Evolutionary conservation across 2,113 vertebrate genomes (phyloP).

Genomic region (Echinops telfairi): DNA sequence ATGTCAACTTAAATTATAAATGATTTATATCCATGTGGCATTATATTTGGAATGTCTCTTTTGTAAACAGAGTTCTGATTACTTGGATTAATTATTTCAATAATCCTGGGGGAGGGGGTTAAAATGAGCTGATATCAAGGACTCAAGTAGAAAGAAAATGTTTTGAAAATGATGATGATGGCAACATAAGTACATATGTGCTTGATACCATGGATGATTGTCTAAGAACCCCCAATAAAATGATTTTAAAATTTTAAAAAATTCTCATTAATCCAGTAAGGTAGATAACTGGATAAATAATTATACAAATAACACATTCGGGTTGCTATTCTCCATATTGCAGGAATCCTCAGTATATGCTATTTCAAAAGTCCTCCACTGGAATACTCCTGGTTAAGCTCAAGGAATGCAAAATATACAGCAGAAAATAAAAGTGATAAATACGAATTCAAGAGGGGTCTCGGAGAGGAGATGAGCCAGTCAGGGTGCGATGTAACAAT

Average conservation of each 20-base stretch:
- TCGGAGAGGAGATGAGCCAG: too few species aligned
- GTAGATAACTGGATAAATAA: not conserved
- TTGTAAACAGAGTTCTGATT: not conserved
- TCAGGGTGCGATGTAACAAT: too few species aligned
- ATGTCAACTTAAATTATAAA: too few species aligned
- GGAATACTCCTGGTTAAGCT: constrained; percentile 18
- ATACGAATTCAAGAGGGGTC: constrained; percentile 33
- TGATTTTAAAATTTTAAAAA: too few species aligned
- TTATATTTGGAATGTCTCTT: constrained; percentile 36
- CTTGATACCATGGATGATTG: too few species aligned
- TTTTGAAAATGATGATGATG: too few species aligned
- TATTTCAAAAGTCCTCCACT: constrained; percentile 50
- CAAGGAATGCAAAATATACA: constrained; percentile 56
- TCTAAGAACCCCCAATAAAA: too few species aligned
- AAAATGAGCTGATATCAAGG: too few species aligned
- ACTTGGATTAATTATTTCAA: constrained; percentile 12
- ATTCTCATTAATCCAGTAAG: constrained; percentile 20
- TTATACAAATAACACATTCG: not conserved
- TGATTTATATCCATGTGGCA: not conserved
- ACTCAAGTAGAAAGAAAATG: too few species aligned
- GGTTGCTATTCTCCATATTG: not conserved
- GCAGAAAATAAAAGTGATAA: constrained; percentile 35
- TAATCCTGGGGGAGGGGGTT: too few species aligned
- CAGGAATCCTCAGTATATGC: constrained; percentile 31
- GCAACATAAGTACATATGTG: too few species aligned